These are phyloP conservation scores for Cenopis cana DNA, from an alignment of 2,888 invertebrate genomes.

Conservation along the genomic window DNA sequence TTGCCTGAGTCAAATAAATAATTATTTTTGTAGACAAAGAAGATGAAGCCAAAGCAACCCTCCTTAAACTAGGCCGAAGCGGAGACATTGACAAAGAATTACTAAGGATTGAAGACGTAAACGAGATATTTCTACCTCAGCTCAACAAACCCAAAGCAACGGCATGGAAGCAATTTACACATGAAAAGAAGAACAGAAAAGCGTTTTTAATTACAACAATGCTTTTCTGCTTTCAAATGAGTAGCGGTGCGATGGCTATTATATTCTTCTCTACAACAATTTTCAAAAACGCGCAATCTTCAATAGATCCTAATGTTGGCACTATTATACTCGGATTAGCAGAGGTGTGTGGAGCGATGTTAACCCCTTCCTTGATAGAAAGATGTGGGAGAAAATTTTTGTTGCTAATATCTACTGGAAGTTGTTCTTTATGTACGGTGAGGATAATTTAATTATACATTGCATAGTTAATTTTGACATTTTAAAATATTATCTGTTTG, in stretches of 20 bases:
- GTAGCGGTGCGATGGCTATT: slow-evolving; percentile 3
- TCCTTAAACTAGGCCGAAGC: slow-evolving; percentile 4
- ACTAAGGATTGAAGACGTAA: slow-evolving; percentile 1
- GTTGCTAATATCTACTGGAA: slow-evolving; percentile 6
- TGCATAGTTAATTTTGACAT: too few relatives aligned
- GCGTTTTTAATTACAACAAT: slow-evolving; percentile 6
- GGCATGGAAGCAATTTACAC: neutral
- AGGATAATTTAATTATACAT: neutral
- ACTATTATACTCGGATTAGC: slow-evolving; percentile 21
- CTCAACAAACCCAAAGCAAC: neutral
- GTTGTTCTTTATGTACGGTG: slow-evolving; percentile 10
- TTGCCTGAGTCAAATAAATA: too few relatives aligned
- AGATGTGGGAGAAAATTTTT: slow-evolving; percentile 17
- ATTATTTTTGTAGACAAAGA: slow-evolving; percentile 9
- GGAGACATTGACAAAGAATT: slow-evolving; percentile 20
- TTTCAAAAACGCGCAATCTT: slow-evolving; percentile 24
- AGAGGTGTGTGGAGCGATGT: slow-evolving; percentile 19
- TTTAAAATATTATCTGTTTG: too few relatives aligned
- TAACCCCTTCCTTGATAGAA: slow-evolving; percentile 13
- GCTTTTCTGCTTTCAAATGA: slow-evolving; percentile 6
- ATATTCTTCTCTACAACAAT: slow-evolving; percentile 18
- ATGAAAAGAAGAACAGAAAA: slow-evolving; percentile 15
- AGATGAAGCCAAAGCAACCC: slow-evolving; percentile 4
- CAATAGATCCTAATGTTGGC: slow-evolving; percentile 18
- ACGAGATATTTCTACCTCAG: neutral